A percentile compares a stretch with the other conserved stretches of the same genome.
Evolutionary conservation across 2,113 vertebrate genomes (phyloP).

Genomic region (Saguinus imperator): DNA sequence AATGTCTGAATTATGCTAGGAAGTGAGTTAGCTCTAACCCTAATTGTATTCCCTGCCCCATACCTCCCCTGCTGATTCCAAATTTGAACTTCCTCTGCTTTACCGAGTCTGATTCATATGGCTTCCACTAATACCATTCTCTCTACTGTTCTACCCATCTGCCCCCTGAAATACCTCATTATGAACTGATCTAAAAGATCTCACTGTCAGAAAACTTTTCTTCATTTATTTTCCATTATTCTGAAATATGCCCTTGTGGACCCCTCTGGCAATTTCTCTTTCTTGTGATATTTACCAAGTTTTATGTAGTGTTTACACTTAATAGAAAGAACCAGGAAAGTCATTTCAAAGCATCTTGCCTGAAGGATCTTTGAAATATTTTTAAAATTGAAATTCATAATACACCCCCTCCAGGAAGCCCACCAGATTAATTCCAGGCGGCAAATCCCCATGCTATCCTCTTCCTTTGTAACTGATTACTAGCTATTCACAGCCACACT

Average conservation of each 20-base stretch:
- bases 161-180: background rate
- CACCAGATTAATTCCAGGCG: conserved; percentile 39
- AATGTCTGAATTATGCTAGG: background rate
- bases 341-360: background rate
- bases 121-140: background rate
- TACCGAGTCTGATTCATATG: background rate
- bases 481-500: background rate
- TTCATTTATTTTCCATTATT: conserved; percentile 34
- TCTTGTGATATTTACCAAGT: background rate
- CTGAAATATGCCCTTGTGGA: background rate
- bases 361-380: conserved; percentile 29
- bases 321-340: background rate
- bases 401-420: conserved; percentile 40
- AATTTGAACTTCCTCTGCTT: background rate
- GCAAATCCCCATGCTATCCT: background rate
- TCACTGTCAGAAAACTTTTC: conserved; percentile 5
- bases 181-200: background rate
- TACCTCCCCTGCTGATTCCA: background rate
- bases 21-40: background rate
- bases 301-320: conserved; percentile 2
- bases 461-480: background rate
- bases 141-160: background rate
- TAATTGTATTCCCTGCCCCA: background rate
- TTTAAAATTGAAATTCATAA: conserved; percentile 49
- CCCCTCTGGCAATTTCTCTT: background rate